Conservation (phyloP, 2,888 invertebrate genomes). For the Luffia ferchaultella region DNA sequence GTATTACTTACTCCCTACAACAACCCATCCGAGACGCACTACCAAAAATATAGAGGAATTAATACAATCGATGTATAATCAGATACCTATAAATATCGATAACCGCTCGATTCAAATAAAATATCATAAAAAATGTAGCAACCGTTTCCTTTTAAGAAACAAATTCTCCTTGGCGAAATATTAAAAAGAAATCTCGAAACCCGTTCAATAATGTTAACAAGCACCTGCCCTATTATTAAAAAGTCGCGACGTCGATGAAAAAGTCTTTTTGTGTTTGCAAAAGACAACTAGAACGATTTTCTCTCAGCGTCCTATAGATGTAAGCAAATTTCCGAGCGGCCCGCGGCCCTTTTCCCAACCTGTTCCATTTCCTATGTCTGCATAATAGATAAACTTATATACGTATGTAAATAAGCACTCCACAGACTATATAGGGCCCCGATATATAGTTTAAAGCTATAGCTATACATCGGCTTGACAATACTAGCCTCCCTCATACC, state of each 20-base stretch:
- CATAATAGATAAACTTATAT: constrained; percentile 62
- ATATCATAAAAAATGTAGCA: background rate
- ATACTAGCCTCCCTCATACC: constrained; percentile 63
- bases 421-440: constrained; percentile 41
- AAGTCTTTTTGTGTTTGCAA: background rate
- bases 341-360: constrained; percentile 32
- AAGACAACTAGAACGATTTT: constrained; percentile 9
- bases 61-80: background rate
- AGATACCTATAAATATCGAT: background rate
- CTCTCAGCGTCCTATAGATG: constrained; percentile 18
- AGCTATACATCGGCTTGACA: constrained; percentile 61
- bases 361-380: constrained; percentile 58
- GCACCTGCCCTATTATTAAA: background rate
- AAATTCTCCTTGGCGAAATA: background rate
- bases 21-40: background rate
- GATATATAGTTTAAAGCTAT: constrained; percentile 65
- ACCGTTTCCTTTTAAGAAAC: background rate
- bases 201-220: background rate
- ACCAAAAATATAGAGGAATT: background rate
- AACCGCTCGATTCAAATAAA: background rate
- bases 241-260: background rate
- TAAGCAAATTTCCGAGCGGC: constrained; percentile 40
- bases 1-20: background rate
- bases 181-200: background rate
- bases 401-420: constrained; percentile 61